Base-by-base conservation (phyloP, 2,888 invertebrate genomes). In the Clostera curtula region DNA sequence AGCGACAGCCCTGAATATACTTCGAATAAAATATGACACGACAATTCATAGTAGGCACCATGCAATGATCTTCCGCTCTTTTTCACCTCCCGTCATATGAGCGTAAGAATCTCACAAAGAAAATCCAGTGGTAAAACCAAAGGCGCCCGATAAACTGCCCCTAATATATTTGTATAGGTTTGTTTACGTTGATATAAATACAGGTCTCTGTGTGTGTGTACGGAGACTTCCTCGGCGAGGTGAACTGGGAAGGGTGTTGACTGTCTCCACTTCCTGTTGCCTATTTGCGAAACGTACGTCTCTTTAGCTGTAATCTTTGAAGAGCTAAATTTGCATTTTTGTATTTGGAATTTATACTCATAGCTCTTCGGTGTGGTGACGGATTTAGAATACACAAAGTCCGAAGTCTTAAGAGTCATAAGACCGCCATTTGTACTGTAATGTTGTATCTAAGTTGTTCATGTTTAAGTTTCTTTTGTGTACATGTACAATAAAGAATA, bases 201-300 rank as follows among this genome's bases (percentile, higher is more conserved):
- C 24, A 36, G 35, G 34, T 34, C 29, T n/a, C 18, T 8, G 9
- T 13, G 9, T 3, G 7, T 7, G 12, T 11, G n/a, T n/a, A n/a
- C n/a, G 12, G 27, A 22, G 22, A 29, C 32, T 43, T 38, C 38
- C 31, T 34, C 31, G 27, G 22, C 24, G 34, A 18, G 24, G 29
- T 29, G 34, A 30, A 25, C 27, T 27, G 21, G 19, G 5, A 24
- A 35, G 19, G 20, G 31, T 27, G 29, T 15, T 24, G 22, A 20
- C 33, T 36, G 46, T 45, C 51, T 39, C 29, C 43, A 40, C 41
- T 36, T 27, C 34, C 40, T 34, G 49, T 10, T 28, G 49, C 41
- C 40, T 39, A 35, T 15, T 39, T 41, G 6, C 22, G 18, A 35
- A 36, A 19, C 29, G 32, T 21, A 5, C 12, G 23, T 8, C 6